These are phyloP conservation scores for Hippocampus mohnikei DNA, from an alignment of 2,113 vertebrate species.

Conservation along the genomic window DNA sequence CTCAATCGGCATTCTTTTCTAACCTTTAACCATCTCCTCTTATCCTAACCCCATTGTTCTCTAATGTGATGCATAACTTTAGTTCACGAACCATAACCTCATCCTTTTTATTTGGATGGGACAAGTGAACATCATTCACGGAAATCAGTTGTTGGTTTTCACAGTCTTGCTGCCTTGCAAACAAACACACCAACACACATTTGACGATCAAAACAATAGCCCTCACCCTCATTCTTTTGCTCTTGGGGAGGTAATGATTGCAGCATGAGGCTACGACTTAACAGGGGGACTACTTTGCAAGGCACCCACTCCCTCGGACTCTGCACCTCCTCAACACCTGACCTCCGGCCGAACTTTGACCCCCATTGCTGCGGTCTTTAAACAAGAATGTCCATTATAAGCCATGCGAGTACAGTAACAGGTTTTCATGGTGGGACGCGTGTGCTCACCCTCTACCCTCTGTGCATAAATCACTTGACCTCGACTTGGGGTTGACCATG, in stretches of 20 bases:
- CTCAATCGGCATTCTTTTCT: no score
- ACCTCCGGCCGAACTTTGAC: slow-evolving; percentile 52
- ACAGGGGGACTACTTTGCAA: background rate
- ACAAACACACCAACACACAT: background rate
- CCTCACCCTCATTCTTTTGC: background rate
- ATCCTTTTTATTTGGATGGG: no score
- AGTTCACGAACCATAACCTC: background rate
- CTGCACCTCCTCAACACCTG: slow-evolving; percentile 65
- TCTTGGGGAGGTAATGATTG: background rate
- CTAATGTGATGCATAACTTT: no score
- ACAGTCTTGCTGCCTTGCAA: background rate
- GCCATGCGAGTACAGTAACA: slow-evolving; percentile 62
- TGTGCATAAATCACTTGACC: slow-evolving; percentile 73
- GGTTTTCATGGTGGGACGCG: slow-evolving; percentile 40
- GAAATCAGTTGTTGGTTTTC: background rate
- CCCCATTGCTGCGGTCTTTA: slow-evolving; percentile 65
- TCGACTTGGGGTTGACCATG: slow-evolving; percentile 60
- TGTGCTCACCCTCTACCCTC: slow-evolving; percentile 16
- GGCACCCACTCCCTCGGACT: slow-evolving; percentile 44
- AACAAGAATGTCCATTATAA: slow-evolving; percentile 67
- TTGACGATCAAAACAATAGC: background rate
- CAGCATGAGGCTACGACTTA: background rate
- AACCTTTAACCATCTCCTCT: no score
- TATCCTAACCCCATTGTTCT: no score
- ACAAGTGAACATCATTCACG: background rate